Evolutionary conservation across 2,797 vertebrate genomes (phyloP), one percentile per base, ranked within the genome.

Genomic region (Peromyscus attwateri): DNA sequence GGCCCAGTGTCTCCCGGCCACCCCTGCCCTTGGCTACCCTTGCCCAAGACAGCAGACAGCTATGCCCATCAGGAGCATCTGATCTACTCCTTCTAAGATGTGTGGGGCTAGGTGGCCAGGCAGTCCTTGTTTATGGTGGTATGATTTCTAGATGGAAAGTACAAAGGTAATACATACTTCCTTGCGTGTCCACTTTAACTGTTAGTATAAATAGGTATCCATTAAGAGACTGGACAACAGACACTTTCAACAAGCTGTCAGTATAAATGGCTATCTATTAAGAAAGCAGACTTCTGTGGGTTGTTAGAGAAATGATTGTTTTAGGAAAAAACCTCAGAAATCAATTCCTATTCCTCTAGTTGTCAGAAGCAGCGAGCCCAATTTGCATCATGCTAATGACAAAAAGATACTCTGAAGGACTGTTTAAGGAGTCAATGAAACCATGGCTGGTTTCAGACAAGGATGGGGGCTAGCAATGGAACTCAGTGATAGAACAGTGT

Each of bases 261-360:
- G 64, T 84, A 31, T 80, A 88, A 94, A 93, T 60, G 84, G 25
- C 31, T 43, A 70, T 76, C 85, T 91, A 17, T 29, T 85, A 62
- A 92, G 49, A 96, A n/a, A 82, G 90, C 0, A 21, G 73, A 73
- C 55, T 93, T 94, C 31, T 71, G 29, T 68, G 77, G n/a, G 40
- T 75, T 91, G 34, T 52, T 80, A 3, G 3, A 92, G 76, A 46
- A 70, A 73, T 89, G 46, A 3, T 55, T 68, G 6, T 64, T 84
- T 95, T 92, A 70, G 81, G 70, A n/a, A 91, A 97, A 90, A 92
- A 55, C 8, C 75, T 84, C 88, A 83, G 82, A 91, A 93, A 77
- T 49, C 64, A 87, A 84, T 95, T 95, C 40, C 55, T 92, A 52
- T 91, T 76, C 95, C 29, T 91, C 37, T 68, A 21, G 34, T 57